Conservation (phyloP, 2,113 vertebrate species). For the Pipra filicauda region DNA sequence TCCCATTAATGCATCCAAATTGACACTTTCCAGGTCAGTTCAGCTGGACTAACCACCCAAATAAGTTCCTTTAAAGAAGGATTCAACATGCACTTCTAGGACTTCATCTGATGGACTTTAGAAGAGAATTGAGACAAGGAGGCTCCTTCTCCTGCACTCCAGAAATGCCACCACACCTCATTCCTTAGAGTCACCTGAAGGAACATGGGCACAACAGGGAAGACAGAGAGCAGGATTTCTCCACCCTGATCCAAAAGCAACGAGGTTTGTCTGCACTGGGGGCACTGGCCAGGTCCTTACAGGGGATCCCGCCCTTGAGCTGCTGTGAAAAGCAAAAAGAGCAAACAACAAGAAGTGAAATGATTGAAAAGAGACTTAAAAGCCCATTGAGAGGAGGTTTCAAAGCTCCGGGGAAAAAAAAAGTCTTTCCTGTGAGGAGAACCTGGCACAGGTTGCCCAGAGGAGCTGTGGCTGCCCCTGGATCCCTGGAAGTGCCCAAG, state of each 20-base stretch:
- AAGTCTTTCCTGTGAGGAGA: fast-evolving
- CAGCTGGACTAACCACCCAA: background rate
- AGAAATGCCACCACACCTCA: background rate
- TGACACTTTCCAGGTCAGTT: background rate
- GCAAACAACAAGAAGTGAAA: background rate
- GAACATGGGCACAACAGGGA: background rate
- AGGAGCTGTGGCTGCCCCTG: background rate
- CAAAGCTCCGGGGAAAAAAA: background rate
- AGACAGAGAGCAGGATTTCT: background rate
- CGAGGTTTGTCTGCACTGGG: background rate
- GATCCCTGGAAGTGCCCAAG: background rate
- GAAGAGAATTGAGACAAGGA: fast-evolving
- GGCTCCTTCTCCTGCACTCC: background rate
- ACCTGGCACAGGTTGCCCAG: fast-evolving
- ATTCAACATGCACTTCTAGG: fast-evolving
- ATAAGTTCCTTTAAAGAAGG: background rate
- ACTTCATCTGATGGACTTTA: background rate
- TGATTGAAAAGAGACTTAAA: background rate
- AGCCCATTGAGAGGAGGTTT: background rate
- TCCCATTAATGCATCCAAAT: background rate
- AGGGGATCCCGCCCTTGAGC: background rate
- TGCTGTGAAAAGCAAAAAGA: background rate
- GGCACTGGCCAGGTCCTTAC: background rate
- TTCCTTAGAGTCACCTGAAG: background rate
- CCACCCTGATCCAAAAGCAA: background rate